Base-by-base conservation (phyloP, 2,113 vertebrate genomes). In the Nerophis ophidion region DNA sequence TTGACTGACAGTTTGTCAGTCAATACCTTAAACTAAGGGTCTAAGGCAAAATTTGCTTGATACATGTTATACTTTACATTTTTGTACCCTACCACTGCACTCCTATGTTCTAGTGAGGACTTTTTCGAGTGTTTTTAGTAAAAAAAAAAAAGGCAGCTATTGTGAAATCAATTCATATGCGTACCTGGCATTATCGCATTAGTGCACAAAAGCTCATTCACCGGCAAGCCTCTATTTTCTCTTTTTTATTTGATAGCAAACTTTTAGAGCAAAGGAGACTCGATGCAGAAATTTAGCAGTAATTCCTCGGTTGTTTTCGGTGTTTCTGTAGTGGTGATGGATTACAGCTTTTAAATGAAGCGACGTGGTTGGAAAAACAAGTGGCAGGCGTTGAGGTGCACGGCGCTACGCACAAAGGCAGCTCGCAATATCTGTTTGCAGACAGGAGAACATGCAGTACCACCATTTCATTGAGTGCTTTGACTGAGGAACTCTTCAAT, bases 321-420 rank as follows among this genome's bases (percentile, higher is more conserved):
- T 62, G 42, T 72, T 74, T 57, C 35, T 70, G 56, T 5, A 26
- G 10, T 57, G 19, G 2, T 72, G 72, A 77, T 67, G 65, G 42
- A 84, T 81, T 48, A 7, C 53, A 12, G 59, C 68, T 71, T 84
- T 78, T 71, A 73, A 40, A 69, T 42, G 36, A 48, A 61, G 48
- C 60, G 10, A 71, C 59, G 54, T 67, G 63, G 53, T 64, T 75
- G 63, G 10, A n/a, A 36, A 50, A 1, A 12, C 35, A 7, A 17
- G 5, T 38, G 16, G 5, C n/a, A 17, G 16, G 56, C 58, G 59
- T 71, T 74, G 33, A 74, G 68, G 70, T 65, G 33, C 11, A 17
- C 54, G 53, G 38, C 17, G 54, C 38, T 36, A 40, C 16, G 15
- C 35, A 40, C 6, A 9, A 55, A 9, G 35, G 16, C 6, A 8